Conservation (phyloP, 2,888 invertebrate genomes). For the Lepetodrilus schrolli region DNA sequence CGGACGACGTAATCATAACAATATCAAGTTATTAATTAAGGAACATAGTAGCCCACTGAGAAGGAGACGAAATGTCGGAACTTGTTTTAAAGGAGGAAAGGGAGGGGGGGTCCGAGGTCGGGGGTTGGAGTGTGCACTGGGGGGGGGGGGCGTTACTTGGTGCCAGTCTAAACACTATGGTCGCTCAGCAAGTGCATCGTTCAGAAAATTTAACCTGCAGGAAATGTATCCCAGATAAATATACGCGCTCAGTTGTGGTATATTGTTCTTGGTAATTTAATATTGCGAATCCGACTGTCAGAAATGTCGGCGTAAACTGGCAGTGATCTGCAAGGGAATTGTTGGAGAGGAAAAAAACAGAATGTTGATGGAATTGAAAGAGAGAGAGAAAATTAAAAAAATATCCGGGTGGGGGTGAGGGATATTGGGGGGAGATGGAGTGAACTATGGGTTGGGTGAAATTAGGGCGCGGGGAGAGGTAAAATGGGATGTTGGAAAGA, state of each 20-base stretch:
- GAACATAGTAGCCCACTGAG: neutral
- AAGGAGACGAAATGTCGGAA: slow-evolving; percentile 4
- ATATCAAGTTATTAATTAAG: slow-evolving; percentile 7
- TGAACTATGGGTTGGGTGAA: no score
- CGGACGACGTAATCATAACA: neutral
- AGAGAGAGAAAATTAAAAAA: no score
- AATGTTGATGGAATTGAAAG: neutral
- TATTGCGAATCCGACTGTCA: neutral
- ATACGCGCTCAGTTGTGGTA: slow-evolving; percentile 3
- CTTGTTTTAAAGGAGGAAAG: neutral
- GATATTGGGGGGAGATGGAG: no score
- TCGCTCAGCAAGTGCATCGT: neutral
- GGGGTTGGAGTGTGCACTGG: neutral
- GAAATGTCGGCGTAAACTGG: neutral
- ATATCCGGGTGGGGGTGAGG: no score
- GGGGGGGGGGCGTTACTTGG: no score
- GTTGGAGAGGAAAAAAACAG: neutral
- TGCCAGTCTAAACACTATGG: neutral
- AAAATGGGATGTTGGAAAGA: neutral
- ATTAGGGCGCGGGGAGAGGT: no score
- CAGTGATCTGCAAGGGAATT: neutral
- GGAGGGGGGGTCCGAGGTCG: neutral
- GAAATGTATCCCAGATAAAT: slow-evolving; percentile 12
- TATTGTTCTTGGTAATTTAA: slow-evolving; percentile 16
- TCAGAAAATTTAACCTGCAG: neutral